Conservation (phyloP, 2,113 vertebrate genomes). For the Monopterus albus region DNA sequence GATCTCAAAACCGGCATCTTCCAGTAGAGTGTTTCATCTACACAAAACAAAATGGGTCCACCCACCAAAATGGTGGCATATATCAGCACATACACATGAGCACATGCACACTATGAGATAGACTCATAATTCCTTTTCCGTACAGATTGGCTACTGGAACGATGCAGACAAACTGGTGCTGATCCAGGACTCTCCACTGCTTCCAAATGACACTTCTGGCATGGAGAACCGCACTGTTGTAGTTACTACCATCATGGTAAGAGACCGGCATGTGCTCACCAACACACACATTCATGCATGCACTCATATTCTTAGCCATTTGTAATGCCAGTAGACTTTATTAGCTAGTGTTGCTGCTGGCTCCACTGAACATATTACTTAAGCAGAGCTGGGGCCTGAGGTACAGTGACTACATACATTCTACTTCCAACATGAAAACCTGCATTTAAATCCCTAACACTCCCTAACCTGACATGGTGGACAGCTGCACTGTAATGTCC, state of each 20-base stretch:
- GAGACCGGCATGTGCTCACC: constrained; percentile 48
- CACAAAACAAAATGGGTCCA: too few relatives aligned
- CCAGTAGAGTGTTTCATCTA: too few relatives aligned
- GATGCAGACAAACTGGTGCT: constrained; percentile 97
- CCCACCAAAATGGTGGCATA: neutral
- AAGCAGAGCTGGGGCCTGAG: constrained; percentile 27
- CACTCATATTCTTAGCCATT: constrained; percentile 2
- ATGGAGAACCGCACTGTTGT: constrained; percentile 97
- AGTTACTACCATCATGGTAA: constrained; percentile 98
- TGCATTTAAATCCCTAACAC: neutral
- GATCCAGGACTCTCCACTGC: constrained; percentile 93
- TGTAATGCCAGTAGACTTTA: constrained; percentile 19
- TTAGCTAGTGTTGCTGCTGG: constrained; percentile 21
- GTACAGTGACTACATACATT: neutral
- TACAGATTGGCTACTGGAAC: constrained; percentile 98
- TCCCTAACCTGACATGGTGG: neutral
- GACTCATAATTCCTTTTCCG: constrained; percentile 29
- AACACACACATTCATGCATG: constrained; percentile 27
- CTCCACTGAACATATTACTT: neutral
- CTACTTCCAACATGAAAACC: neutral
- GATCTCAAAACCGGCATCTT: neutral
- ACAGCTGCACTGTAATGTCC: neutral
- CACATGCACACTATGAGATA: neutral
- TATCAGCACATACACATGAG: neutral
- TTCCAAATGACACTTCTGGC: constrained; percentile 93